Percentiles rank a stretch among this genome's conserved stretches.
phyloP scores from a whole-genome alignment of 2,113 vertebrate genomes.

The Notiomystis cincta region DNA sequence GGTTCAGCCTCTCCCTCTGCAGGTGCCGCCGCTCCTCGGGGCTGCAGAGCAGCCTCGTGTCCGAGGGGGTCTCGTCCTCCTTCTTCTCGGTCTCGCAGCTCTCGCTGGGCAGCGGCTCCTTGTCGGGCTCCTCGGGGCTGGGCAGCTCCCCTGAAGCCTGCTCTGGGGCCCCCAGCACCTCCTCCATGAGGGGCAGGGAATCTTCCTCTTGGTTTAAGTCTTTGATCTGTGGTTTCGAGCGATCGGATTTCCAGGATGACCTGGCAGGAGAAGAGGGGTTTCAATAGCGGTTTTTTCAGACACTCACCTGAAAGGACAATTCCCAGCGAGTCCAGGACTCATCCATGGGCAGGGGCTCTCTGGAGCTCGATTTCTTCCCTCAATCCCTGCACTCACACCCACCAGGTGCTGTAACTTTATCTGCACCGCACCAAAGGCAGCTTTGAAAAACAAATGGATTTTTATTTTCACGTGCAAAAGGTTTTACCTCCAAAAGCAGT shows the following conservation, averaged over 20 bases:
- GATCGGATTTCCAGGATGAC: slow-evolving; percentile 93
- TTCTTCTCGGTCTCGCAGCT: slow-evolving; percentile 60
- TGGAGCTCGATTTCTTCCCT: not conserved
- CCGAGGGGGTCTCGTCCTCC: slow-evolving; percentile 14
- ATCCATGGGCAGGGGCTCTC: not conserved
- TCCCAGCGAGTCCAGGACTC: rapidly evolving
- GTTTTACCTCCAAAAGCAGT: not conserved
- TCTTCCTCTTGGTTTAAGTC: slow-evolving; percentile 74
- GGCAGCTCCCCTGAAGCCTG: slow-evolving; percentile 57
- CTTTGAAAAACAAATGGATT: not conserved
- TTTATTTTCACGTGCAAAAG: not conserved
- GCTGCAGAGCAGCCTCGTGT: slow-evolving; percentile 54
- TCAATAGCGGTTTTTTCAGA: not conserved
- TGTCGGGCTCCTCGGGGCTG: slow-evolving; percentile 72
- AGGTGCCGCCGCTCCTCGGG: slow-evolving; percentile 81
- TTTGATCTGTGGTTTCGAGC: slow-evolving; percentile 78
- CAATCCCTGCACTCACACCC: not conserved
- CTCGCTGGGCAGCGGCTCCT: slow-evolving; percentile 63
- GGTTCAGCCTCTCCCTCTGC: slow-evolving; percentile 93
- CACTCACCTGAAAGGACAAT: not conserved
- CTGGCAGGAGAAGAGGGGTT: slow-evolving; percentile 43
- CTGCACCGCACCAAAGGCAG: rapidly evolving
- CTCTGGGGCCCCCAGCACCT: slow-evolving; percentile 70
- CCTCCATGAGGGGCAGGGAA: slow-evolving; percentile 73
- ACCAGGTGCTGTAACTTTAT: rapidly evolving